Evolutionary conservation across 2,888 invertebrate species (phyloP), one percentile per base, ranked within the genome.

Genomic region (Panzeria rudis): DNA sequence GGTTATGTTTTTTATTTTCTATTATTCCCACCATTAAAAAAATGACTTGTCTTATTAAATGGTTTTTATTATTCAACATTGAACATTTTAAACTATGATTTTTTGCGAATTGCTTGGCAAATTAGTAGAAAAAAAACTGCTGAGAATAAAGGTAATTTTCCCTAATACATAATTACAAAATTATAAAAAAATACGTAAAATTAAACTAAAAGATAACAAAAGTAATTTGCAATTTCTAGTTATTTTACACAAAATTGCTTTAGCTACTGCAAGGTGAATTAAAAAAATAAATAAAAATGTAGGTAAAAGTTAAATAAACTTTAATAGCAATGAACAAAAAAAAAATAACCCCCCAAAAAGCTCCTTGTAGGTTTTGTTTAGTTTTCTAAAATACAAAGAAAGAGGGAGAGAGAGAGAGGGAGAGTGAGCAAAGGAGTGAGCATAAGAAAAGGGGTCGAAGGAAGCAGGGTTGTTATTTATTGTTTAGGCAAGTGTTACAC

Each of bases 221-320:
- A 77, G 81, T 56, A 84, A 84, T 81, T 84, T 84, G 81, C 81
- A 69, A 61, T 76, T 80, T 52, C 11, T 71, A 75, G 52, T 68
- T 41, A 41, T 68, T 79, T 84, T 38, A 11, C 66, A 61, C 56
- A 73, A 80, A 84, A 84, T 73, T 81, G 61, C 72, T 77, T 68
- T 54, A 62, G 54, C 80, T 29, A 71, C 75, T 82, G 72, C 56
- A 69, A 17, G 62, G 35, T 52, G 29, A 69, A 41, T 52, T 32
- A 15, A 66, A 61, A 32, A 68, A 25, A 61, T 66, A 77, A 71
- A 82, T 79, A 47, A 80, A 77, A 71, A 82, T 82, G 41, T 82
- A 79, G 85, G 85, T 81, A 85, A 85, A 85, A 82, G 78, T 85
- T 85, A 82, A 82, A 85, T 82, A 82, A 85, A 85, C 85, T 85